Percentiles rank a stretch among this genome's conserved stretches.
Conservation (phyloP, 2,888 invertebrate genomes). For the Xiphydria camelus region DNA sequence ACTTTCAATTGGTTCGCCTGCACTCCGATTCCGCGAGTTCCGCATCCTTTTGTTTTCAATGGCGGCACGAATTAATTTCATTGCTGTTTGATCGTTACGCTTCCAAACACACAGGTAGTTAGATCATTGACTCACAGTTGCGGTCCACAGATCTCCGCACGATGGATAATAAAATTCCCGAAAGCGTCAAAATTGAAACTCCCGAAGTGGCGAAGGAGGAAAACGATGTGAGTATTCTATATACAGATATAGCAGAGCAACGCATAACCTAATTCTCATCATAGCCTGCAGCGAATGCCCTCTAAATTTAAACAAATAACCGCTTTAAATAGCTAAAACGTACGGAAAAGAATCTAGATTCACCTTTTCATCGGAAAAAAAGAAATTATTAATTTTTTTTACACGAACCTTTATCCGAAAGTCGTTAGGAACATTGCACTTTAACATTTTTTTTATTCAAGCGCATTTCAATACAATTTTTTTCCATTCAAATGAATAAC, state of each 20-base stretch:
- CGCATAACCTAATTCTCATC: conserved; percentile 25
- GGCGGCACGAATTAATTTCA: conserved; percentile 9
- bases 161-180: conserved; percentile 15
- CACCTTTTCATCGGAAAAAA: no score
- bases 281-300: no score
- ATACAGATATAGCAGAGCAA: conserved; percentile 16
- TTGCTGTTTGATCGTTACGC: conserved; percentile 15
- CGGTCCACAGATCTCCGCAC: conserved; percentile 13
- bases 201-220: conserved; percentile 30
- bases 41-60: conserved; percentile 4
- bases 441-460: no score
- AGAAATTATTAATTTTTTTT: no score
- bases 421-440: no score
- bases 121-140: neutral
- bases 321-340: no score
- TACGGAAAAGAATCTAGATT: no score
- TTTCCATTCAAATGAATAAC: no score
- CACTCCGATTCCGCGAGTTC: neutral
- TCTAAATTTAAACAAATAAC: no score
- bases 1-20: conserved; percentile 1
- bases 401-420: no score
- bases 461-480: no score
- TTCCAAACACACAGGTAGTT: neutral
- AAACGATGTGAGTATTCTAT: conserved; percentile 31
- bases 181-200: conserved; percentile 22